A percentile compares a stretch with the other conserved stretches of the same genome.
These are phyloP conservation scores for Colostygia pectinataria DNA, from an alignment of 2,888 invertebrate species.

Conservation along the genomic window DNA sequence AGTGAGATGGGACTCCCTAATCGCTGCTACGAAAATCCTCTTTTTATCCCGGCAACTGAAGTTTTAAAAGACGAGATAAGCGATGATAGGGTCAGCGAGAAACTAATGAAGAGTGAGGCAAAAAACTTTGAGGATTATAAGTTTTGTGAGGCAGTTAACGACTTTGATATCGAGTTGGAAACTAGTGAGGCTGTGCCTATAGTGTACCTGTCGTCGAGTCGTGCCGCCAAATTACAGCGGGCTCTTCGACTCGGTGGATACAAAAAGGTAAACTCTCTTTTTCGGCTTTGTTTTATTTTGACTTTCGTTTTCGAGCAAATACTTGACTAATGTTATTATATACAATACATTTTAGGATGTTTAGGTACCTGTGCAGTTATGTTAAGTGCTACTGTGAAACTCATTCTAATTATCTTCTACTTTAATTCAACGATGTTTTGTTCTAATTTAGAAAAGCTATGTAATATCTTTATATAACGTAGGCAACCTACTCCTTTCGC, in stretches of 20 bases:
- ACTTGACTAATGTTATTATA: too few species aligned
- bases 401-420: too few species aligned
- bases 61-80: slow-evolving; percentile 67
- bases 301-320: too few species aligned
- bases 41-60: slow-evolving; percentile 63
- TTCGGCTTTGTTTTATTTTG: too few species aligned
- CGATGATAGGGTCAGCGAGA: slow-evolving; percentile 55
- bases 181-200: slow-evolving; percentile 68
- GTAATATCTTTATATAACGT: too few species aligned
- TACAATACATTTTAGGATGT: too few species aligned
- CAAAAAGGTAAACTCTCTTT: slow-evolving; percentile 73
- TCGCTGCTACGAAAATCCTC: slow-evolving; percentile 65
- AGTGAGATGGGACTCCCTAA: slow-evolving; percentile 52
- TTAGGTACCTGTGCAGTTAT: too few species aligned
- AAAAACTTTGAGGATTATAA: slow-evolving; percentile 73
- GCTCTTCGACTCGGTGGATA: slow-evolving; percentile 81
- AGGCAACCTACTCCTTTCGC: too few species aligned
- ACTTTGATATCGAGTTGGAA: slow-evolving; percentile 75
- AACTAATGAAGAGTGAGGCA: slow-evolving; percentile 69
- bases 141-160: slow-evolving; percentile 73
- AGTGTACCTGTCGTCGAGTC: slow-evolving; percentile 77
- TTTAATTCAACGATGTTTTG: too few species aligned
- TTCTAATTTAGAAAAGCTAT: too few species aligned
- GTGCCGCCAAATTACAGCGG: slow-evolving; percentile 79
- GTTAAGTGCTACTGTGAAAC: too few species aligned